These are phyloP conservation scores for Callipepla californica DNA, from an alignment of 2,113 vertebrate genomes.

Conservation along the genomic window DNA sequence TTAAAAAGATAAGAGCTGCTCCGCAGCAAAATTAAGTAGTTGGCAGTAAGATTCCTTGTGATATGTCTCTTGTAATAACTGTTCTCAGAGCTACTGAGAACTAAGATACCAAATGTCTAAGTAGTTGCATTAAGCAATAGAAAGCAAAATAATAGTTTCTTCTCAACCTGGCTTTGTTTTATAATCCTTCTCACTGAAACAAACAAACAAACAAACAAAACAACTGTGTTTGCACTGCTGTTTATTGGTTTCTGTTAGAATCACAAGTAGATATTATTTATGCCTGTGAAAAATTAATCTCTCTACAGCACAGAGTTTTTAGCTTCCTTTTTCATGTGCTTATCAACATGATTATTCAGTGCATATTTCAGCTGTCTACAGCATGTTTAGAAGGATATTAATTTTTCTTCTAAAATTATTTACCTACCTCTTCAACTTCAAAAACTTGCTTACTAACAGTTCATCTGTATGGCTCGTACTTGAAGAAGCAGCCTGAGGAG, in stretches of 20 bases:
- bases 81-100: background rate
- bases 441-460: background rate
- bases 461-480: accelerated
- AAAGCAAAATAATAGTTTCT: background rate
- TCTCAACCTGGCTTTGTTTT: background rate
- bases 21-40: background rate
- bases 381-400: background rate
- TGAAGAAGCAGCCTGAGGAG: background rate
- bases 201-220: too few species aligned
- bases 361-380: background rate
- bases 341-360: background rate
- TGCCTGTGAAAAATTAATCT: background rate
- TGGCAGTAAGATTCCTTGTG: constrained; percentile 18
- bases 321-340: background rate
- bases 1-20: background rate
- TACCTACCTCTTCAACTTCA: background rate
- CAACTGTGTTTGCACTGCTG: accelerated
- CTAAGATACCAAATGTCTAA: background rate
- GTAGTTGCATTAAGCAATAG: background rate
- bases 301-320: background rate
- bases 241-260: background rate
- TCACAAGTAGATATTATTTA: background rate
- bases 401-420: background rate
- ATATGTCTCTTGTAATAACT: background rate
- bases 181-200: background rate